These are phyloP conservation scores for Zaprionus taronus DNA, from an alignment of 1,140 invertebrate species.

Conservation along the genomic window DNA sequence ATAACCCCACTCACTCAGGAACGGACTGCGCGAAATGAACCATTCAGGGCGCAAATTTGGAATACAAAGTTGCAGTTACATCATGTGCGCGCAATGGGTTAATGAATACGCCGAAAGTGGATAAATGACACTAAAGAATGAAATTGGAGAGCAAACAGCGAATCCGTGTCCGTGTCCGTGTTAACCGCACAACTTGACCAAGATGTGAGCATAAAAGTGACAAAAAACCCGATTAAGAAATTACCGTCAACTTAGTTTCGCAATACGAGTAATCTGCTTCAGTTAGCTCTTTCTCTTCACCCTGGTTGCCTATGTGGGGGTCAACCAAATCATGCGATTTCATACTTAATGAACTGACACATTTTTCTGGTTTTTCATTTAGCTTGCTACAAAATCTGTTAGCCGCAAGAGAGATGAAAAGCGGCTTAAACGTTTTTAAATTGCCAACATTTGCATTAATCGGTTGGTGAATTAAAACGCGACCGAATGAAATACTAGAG, in stretches of 20 bases:
- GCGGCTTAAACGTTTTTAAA: constrained; percentile 34
- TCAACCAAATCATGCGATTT: constrained; percentile 23
- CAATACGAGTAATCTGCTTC: background rate
- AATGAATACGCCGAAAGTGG: background rate
- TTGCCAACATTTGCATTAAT: constrained; percentile 40
- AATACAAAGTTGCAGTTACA: constrained; percentile 49
- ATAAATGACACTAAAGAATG: background rate
- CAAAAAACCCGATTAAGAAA: constrained; percentile 15
- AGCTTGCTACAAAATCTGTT: background rate
- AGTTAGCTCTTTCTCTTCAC: background rate
- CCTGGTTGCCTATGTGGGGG: background rate
- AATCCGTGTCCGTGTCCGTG: constrained; percentile 17
- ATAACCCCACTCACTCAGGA: constrained; percentile 19
- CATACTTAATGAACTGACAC: background rate
- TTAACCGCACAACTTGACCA: constrained; percentile 6
- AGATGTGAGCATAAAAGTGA: constrained; percentile 8
- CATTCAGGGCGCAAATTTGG: constrained; percentile 31
- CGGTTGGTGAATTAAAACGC: constrained; percentile 29
- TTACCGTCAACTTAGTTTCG: constrained; percentile 15
- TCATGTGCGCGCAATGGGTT: constrained; percentile 42
- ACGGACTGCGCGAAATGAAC: constrained; percentile 20
- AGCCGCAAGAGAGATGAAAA: constrained; percentile 13
- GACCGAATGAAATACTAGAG: constrained; percentile 18
- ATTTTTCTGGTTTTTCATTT: background rate
- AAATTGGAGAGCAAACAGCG: constrained; percentile 2